Evolutionary conservation across 1,140 invertebrate species (phyloP), one percentile per base, ranked within the genome.

Genomic region (Drosophila ercepeae): DNA sequence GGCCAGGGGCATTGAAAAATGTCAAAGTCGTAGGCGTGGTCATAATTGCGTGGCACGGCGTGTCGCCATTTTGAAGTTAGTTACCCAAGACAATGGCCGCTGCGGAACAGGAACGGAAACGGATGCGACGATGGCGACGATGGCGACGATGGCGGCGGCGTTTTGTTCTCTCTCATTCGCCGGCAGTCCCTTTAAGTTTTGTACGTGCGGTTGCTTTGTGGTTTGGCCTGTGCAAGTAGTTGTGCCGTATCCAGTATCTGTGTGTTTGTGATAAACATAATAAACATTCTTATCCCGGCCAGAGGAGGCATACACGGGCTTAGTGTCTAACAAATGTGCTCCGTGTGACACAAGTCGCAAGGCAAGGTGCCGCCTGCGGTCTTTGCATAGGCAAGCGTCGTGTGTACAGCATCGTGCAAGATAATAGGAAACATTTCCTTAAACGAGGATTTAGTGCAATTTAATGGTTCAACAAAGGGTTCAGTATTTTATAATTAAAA

Each of bases 291-390:
- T 86, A 86, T 88, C 72, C 81, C 67, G 70, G 68, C 59, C 72
- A 60, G 59, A 68, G 54, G 46, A 76, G 73, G 81, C 73, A 75
- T 79, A 83, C 58, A 86, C 63, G 81, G 68, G 81, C 81, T 86
- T 88, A 88, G 77, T 74, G 77, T 74, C 81, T 77, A 88, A 86
- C 81, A 86, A 86, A 86, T 86, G 81, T 88, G 72, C 77, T 55
- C 82, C 81, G 76, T 88, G 81, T 81, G 82, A 86, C 55, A 55
- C 25, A 64, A 58, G 50, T 45, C 55, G 52, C 60, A 64, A 44
- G 52, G 64, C 19, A 75, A 79, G 72, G 75, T 76, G 78, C 63
- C 54, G 74, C 78, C 74, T 77, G 63, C 58, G 74, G 78, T 83
- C 61, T 41, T 44, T 18, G 42, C 69, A 74, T 48, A 57, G 69